Evolutionary conservation across 2,113 vertebrate genomes (phyloP).

Genomic region (Gasterosteus aculeatus): DNA sequence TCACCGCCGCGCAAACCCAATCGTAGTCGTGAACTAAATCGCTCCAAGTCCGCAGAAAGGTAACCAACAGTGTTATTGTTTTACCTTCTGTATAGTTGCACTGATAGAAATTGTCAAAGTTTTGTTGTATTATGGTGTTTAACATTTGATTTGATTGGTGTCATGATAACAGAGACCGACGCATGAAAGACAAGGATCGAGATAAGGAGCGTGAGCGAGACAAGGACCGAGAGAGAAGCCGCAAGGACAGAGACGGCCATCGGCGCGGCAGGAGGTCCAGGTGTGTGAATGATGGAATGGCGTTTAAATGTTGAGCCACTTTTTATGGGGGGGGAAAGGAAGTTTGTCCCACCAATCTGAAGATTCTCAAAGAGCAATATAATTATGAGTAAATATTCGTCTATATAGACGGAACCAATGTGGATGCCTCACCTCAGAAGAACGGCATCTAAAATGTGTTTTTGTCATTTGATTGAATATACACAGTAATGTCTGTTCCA

Average conservation of each 20-base stretch:
- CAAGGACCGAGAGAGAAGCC: conserved; percentile 82
- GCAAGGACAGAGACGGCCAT: conserved; percentile 91
- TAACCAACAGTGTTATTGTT: conserved; percentile 40
- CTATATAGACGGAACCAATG: neutral
- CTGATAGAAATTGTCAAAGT: neutral
- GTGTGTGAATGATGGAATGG: conserved; percentile 64
- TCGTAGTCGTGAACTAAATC: conserved; percentile 89
- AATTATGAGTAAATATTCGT: neutral
- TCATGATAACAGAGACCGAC: conserved; percentile 84
- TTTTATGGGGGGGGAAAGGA: neutral
- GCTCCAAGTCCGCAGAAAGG: conserved; percentile 93
- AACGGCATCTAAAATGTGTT: neutral
- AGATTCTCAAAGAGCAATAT: neutral
- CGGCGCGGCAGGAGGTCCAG: conserved; percentile 88
- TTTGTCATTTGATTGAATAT: neutral
- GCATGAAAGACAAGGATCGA: conserved; percentile 88
- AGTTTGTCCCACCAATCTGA: neutral
- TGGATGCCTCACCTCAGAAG: neutral
- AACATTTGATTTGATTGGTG: conserved; percentile 1
- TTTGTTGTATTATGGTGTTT: neutral
- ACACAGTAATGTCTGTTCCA: neutral
- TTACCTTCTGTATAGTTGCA: neutral
- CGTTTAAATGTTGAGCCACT: neutral
- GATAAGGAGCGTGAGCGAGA: conserved; percentile 86
- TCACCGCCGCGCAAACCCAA: conserved; percentile 88